These are phyloP conservation scores for Oxycera nigricornis DNA, from an alignment of 2,888 invertebrate genomes.

Conservation along the genomic window DNA sequence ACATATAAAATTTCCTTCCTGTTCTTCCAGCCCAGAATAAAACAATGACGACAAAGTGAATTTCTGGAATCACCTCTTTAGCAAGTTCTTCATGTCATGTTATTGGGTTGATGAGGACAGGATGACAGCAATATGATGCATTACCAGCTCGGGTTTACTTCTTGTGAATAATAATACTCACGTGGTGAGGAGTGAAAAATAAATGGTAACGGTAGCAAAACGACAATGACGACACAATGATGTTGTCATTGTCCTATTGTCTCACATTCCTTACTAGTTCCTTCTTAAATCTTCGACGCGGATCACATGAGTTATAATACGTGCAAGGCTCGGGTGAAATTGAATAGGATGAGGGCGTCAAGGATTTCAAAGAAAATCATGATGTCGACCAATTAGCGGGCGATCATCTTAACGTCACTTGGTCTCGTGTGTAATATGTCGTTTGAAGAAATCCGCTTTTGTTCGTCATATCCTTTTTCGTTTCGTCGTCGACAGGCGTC, in stretches of 20 bases:
- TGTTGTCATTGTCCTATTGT: neutral
- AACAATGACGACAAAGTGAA: neutral
- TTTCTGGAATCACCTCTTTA: slow-evolving; percentile 11
- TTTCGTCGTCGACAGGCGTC: no score
- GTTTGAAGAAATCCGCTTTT: slow-evolving; percentile 1
- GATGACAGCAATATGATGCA: slow-evolving; percentile 39
- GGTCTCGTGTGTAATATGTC: slow-evolving; percentile 17
- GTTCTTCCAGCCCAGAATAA: neutral
- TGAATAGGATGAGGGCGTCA: slow-evolving; percentile 25
- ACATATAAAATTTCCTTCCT: slow-evolving; percentile 16
- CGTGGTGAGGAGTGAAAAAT: neutral
- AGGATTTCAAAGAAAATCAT: slow-evolving; percentile 25
- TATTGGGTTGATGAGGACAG: slow-evolving; percentile 15
- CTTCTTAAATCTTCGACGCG: no score
- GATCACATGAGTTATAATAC: neutral
- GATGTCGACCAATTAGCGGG: slow-evolving; percentile 38
- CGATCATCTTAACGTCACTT: slow-evolving; percentile 40
- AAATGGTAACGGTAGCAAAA: neutral
- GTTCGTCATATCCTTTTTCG: neutral
- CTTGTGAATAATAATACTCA: neutral
- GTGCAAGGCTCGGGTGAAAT: slow-evolving; percentile 15
- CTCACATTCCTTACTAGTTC: neutral
- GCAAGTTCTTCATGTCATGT: slow-evolving; percentile 23
- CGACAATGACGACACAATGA: slow-evolving; percentile 11
- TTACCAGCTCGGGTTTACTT: neutral